Evolutionary conservation across 2,113 vertebrate genomes (phyloP).

Genomic region (Etheostoma cragini): DNA sequence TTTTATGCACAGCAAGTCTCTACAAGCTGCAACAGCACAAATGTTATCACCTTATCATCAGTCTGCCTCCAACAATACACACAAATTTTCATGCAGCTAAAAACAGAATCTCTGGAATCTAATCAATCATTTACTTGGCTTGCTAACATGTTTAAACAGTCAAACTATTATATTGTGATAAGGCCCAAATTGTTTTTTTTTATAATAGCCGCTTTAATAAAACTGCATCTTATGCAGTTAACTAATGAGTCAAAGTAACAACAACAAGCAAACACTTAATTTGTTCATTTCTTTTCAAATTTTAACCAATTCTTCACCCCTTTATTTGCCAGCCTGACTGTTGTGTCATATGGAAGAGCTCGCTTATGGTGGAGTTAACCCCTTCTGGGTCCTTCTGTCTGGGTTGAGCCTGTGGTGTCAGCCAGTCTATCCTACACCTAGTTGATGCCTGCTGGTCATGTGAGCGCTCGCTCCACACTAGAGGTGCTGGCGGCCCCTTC

Average conservation of each 20-base stretch:
- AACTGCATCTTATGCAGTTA: constrained; percentile 56
- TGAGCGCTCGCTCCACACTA: constrained; percentile 85
- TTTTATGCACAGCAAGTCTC: constrained; percentile 18
- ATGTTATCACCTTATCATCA: constrained; percentile 28
- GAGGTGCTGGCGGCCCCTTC: constrained; percentile 78
- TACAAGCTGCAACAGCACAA: constrained; percentile 34
- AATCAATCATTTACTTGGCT: not conserved
- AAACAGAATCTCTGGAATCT: constrained; percentile 18
- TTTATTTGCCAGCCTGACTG: constrained; percentile 99
- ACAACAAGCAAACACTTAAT: constrained; percentile 59
- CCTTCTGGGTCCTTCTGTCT: constrained; percentile 99
- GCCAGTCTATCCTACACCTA: constrained; percentile 95
- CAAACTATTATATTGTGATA: constrained; percentile 2
- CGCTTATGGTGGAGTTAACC: constrained; percentile 99
- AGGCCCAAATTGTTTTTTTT: constrained; percentile 35
- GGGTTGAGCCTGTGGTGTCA: constrained; percentile 97
- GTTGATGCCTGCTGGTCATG: constrained; percentile 96
- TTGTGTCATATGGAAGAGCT: constrained; percentile 93
- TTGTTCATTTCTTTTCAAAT: constrained; percentile 81
- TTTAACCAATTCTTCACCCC: constrained; percentile 99
- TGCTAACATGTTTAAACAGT: constrained; percentile 39
- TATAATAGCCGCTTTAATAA: constrained; percentile 12
- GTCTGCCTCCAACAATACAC: constrained; percentile 58
- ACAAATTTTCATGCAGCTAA: constrained; percentile 49
- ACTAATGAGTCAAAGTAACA: constrained; percentile 50